phyloP scores from a whole-genome alignment of 2,888 invertebrate species.

The Rhamphomyia laevipes region DNA sequence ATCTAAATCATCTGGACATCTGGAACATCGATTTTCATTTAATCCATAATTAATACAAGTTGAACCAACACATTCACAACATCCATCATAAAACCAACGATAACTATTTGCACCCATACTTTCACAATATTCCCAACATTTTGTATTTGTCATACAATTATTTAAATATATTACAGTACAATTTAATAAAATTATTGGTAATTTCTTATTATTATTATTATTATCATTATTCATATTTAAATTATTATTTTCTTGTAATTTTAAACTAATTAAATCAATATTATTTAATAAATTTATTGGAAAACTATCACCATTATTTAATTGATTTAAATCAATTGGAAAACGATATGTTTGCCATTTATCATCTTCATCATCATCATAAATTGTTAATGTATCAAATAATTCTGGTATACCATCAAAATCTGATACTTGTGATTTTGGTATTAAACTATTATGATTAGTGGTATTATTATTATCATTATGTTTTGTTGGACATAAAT shows the following conservation, averaged over 20 bases:
- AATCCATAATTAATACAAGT: constrained; percentile 81
- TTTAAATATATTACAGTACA: constrained; percentile 33
- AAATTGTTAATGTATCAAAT: constrained; percentile 69
- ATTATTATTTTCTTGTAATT: constrained; percentile 8
- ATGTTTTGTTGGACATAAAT: constrained; percentile 66
- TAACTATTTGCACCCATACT: constrained; percentile 41
- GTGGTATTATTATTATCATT: constrained; percentile 43
- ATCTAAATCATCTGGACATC: constrained; percentile 41
- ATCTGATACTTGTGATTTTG: constrained; percentile 66
- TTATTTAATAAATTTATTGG: not conserved
- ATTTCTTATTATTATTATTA: constrained; percentile 11
- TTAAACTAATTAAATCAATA: not conserved
- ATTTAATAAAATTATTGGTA: constrained; percentile 15
- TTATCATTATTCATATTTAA: constrained; percentile 17
- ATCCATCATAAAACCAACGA: constrained; percentile 90
- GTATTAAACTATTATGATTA: constrained; percentile 32
- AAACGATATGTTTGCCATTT: constrained; percentile 29
- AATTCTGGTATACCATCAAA: constrained; percentile 68
- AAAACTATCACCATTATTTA: not conserved
- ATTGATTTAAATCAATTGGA: constrained; percentile 16
- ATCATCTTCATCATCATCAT: constrained; percentile 34
- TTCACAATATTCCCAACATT: constrained; percentile 30
- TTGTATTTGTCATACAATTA: constrained; percentile 26
- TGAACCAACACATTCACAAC: constrained; percentile 83
- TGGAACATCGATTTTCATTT: constrained; percentile 63